Evolutionary conservation across 1,140 invertebrate species (phyloP), one percentile per base, ranked within the genome.

Genomic region (Ladona fulva): DNA sequence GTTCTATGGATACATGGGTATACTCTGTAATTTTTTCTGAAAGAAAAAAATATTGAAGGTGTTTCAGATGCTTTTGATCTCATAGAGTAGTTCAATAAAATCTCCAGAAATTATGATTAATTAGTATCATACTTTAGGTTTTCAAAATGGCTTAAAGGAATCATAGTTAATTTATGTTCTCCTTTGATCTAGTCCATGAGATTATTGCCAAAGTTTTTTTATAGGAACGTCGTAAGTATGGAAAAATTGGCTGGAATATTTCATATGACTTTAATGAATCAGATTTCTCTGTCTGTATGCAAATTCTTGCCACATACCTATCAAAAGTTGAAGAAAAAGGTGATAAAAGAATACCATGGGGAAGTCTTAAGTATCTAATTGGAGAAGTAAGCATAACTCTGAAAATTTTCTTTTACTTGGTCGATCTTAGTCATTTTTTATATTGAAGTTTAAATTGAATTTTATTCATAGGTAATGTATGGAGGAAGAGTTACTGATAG

Each of bases 171-270:
- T n/a, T n/a, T n/a, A n/a, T n/a, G n/a, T n/a, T n/a, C n/a, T n/a
- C n/a, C n/a, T n/a, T n/a, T n/a, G n/a, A n/a, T n/a, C n/a, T n/a
- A n/a, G n/a, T n/a, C n/a, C n/a, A n/a, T 37, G 29, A 37, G 8
- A 37, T 37, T 37, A 37, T 5, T 37, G 29, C 29, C 1, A 5
- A 78, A 76, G 75, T 79, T 76, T 66, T 80, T 80, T 84, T 81
- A 11, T 82, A 94, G 89, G 95, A 97, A 84, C 89, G 95, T 74
- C 89, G 94, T 81, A 96, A 95, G 84, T 97, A 96, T 83, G 93
- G 93, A 81, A 97, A 97, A 86, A 93, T 96, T 77, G 95, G 95
- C 0, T 97, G 95, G 95, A 97, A 97, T 82, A 94, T 97, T 78
- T 89, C 88, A 73, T 97, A 97, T 83, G 95, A 97, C 86, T 97